Evolutionary conservation across 2,888 invertebrate genomes (phyloP), one percentile per base, ranked within the genome.

Genomic region (Drosophila bunnanda): DNA sequence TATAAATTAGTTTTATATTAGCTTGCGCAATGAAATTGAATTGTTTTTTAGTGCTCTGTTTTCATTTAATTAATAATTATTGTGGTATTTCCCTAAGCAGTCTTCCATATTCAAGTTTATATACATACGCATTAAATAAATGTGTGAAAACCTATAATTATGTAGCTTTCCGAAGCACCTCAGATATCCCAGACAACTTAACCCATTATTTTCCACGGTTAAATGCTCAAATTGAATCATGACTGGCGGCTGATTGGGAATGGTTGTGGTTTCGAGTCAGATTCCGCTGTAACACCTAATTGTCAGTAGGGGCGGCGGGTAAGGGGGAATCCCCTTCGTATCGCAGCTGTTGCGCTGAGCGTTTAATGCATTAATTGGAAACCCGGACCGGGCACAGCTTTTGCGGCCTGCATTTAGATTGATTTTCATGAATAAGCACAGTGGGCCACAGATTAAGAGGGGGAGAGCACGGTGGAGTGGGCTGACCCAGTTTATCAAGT

Each of bases 381-480:
- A 32, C 32, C 62, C 38, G 39, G 58, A 36, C 13, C 13, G 22
- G 57, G 50, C 48, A 13, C 38, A 32, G 58, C 46, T 50, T 52
- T 57, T 64, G 70, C 54, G 53, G 55, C 62, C 72, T 72, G 80
- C 77, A 80, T 77, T 77, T 77, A 72, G 66, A 82, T 82, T 84
- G 65, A 66, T 75, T 75, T 73, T 64, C 57, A 61, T 38, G 73
- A 64, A 61, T 38, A 44, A 64, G 59, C 30, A 46, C 65, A 46
- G 66, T 28, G 66, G 54, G 38, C 32, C 50, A 7, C 9, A 36
- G 15, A 22, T 41, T 52, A 10, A 25, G 12, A 25, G 12, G 46
- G 53, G 22, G 22, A n/a, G 39, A 10, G 8, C 25, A 30, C n/a
- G 17, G 38, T 20, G 13, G 8, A 38, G 38, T 41, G 41, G 20